Evolutionary conservation across 1,140 invertebrate species (phyloP), one percentile per base, ranked within the genome.

Genomic region (Zaprionus tsacasi): DNA sequence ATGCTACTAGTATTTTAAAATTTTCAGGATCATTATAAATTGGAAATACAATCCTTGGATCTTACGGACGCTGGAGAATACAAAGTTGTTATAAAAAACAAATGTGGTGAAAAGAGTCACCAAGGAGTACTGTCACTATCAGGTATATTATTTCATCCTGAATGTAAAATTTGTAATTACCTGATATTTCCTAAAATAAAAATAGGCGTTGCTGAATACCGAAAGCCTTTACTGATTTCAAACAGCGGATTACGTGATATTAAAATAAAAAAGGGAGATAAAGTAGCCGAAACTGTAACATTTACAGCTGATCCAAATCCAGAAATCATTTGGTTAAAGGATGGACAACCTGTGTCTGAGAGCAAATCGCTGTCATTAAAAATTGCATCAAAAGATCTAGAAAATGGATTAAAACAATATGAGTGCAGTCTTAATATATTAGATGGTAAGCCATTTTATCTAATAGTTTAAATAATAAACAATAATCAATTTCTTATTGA

Each of bases 231-330:
- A 81, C 94, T 98, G 0, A 85, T 77, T 2, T 57, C 80, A 94
- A 94, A 35, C 93, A 76, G 94, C 36, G 95, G 95, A 0, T 92
- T 98, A 6, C 93, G 94, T 71, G 95, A 93, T 56, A 79, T 88
- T 40, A 89, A 90, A 38, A 56, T 82, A 96, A 64, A 94, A 94
- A 79, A 95, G 95, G 59, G 95, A 95, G 40, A 94, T 94, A 76
- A 96, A 96, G 95, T 96, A 2, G 94, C 94, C n/a, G 95, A 98
- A 70, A 94, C 94, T 35, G 95, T 96, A 15, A 94, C 96, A 25
- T 95, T 98, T 61, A 95, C 96, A 48, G 98, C 96, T 17, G 96
- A 98, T 93, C 98, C 97, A 0, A 91, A 95, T 15, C 94, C 94
- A 0, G 93, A 94, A 81, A 94, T 94, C 2, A 79, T 93, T 12